A percentile compares a stretch with the other conserved stretches of the same genome.
Conservation (phyloP, 2,888 invertebrate species). For the Agrotis puta region DNA sequence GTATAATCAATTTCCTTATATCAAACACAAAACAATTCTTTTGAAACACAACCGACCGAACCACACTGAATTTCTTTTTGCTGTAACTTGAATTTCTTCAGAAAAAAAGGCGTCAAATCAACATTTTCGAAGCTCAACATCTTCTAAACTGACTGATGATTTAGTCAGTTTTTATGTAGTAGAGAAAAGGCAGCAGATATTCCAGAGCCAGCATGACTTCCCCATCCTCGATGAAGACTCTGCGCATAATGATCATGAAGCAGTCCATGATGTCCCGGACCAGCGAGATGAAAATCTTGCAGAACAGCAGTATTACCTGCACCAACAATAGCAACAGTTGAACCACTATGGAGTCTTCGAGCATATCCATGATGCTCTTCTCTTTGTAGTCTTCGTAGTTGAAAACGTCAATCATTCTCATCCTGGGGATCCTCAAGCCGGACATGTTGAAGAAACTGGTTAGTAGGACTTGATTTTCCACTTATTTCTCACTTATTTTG, state of each 20-base stretch:
- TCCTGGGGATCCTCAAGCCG: not conserved
- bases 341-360: not conserved
- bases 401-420: not conserved
- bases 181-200: conserved; percentile 18
- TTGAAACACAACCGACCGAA: not conserved
- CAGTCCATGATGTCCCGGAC: not conserved
- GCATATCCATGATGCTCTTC: not conserved
- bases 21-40: not conserved
- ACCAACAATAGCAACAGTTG: conserved; percentile 19
- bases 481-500: not conserved
- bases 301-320: not conserved
- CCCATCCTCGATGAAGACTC: conserved; percentile 17
- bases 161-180: conserved; percentile 14
- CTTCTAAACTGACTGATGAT: not conserved
- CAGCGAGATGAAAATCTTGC: not conserved
- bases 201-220: conserved; percentile 13
- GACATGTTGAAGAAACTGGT: not conserved
- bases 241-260: not conserved
- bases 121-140: not conserved
- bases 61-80: not conserved
- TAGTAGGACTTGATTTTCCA: not conserved
- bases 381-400: conserved; percentile 7
- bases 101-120: not conserved
- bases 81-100: not conserved
- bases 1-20: not conserved